Percentiles rank a stretch among this genome's conserved stretches.
phyloP scores from a whole-genome alignment of 2,113 vertebrate genomes.

The Erythrocercus mccallii region DNA sequence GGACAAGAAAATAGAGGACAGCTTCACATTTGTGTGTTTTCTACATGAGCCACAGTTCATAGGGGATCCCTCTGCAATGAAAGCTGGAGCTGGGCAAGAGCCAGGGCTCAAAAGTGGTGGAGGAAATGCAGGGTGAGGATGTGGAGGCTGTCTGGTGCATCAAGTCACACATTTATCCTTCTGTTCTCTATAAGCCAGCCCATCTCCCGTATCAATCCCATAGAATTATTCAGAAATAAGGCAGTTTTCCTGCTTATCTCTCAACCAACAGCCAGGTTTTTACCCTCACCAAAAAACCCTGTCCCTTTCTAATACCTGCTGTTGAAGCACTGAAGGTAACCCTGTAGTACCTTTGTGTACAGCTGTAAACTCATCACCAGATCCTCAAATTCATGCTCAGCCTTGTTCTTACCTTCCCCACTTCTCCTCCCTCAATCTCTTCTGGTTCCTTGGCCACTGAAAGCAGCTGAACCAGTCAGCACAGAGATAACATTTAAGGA shows the following conservation, averaged over 20 bases:
- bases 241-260: not conserved
- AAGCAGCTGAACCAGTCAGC: not conserved
- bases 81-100: not conserved
- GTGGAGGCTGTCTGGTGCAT: not conserved
- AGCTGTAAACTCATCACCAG: not conserved
- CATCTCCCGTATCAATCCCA: not conserved
- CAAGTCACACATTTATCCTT: not conserved
- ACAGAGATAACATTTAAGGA: not conserved
- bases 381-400: not conserved
- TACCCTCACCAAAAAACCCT: not conserved
- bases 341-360: fast-evolving
- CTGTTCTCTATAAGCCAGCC: fast-evolving
- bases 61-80: not conserved
- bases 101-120: not conserved
- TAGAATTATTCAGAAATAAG: not conserved
- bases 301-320: not conserved
- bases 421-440: not conserved
- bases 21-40: not conserved
- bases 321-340: not conserved
- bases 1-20: not conserved
- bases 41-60: not conserved
- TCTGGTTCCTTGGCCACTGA: not conserved
- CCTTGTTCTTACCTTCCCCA: not conserved
- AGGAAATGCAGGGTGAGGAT: not conserved
- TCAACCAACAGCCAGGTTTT: not conserved